phyloP scores from a whole-genome alignment of 2,113 vertebrate genomes.

The Chaenogobius annularis region DNA sequence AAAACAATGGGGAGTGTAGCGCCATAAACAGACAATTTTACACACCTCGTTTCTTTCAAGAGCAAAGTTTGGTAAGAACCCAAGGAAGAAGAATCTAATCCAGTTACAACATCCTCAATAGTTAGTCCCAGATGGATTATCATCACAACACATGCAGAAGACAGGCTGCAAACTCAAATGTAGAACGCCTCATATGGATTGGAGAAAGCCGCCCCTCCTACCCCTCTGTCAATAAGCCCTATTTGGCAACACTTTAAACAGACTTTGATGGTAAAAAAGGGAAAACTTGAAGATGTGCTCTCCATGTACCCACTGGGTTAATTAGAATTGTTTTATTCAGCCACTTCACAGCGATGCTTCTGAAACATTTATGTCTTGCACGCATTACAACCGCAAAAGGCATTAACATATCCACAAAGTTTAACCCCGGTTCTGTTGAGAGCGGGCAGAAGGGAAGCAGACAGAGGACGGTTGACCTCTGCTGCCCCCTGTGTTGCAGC shows the following conservation, averaged over 20 bases:
- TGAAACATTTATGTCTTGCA: slow-evolving; percentile 79
- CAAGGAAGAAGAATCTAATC: slow-evolving; percentile 27
- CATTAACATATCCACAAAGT: slow-evolving; percentile 70
- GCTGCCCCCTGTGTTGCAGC: slow-evolving; percentile 70
- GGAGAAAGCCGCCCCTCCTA: slow-evolving; percentile 50
- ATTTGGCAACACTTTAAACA: slow-evolving; percentile 73
- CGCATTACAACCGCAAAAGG: slow-evolving; percentile 61
- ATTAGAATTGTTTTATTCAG: slow-evolving; percentile 79
- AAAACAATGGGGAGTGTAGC: slow-evolving; percentile 18
- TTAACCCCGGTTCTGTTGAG: slow-evolving; percentile 40
- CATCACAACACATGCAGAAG: slow-evolving; percentile 13
- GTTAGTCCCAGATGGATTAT: slow-evolving; percentile 30
- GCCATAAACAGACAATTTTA: slow-evolving; percentile 38
- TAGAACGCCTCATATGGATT: slow-evolving; percentile 27
- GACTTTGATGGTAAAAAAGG: slow-evolving; percentile 52
- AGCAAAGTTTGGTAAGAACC: slow-evolving; percentile 17
- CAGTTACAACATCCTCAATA: slow-evolving; percentile 38
- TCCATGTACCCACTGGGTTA: slow-evolving; percentile 73
- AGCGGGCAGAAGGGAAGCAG: slow-evolving; percentile 5
- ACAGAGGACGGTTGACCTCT: slow-evolving; percentile 68
- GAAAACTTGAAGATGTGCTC: slow-evolving; percentile 62
- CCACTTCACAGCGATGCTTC: slow-evolving; percentile 61
- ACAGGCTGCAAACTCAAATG: slow-evolving; percentile 5
- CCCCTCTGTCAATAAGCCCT: slow-evolving; percentile 64
- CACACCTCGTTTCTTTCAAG: slow-evolving; percentile 12